phyloP scores from a whole-genome alignment of 1,140 invertebrate species.

The Conus betulinus region DNA sequence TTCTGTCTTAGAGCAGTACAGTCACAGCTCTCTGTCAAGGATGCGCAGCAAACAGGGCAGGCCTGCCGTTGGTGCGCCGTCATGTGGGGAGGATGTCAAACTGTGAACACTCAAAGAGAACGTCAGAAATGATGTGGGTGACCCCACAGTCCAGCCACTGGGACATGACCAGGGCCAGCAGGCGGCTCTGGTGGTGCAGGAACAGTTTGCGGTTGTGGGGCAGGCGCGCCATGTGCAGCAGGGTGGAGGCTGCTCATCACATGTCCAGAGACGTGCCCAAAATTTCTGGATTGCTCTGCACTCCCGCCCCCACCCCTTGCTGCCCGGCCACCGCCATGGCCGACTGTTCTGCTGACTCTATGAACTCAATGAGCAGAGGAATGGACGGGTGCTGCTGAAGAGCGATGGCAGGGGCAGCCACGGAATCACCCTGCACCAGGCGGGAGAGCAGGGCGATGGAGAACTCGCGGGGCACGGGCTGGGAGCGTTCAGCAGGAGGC shows the following conservation, averaged over 20 bases:
- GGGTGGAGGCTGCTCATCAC: conserved; percentile 92
- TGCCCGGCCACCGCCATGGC: conserved; percentile 96
- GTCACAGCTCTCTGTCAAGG: too few species aligned
- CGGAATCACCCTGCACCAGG: conserved; percentile 88
- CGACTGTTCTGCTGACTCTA: conserved; percentile 95
- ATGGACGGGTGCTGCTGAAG: conserved; percentile 90
- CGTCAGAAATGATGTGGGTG: conserved; percentile 91
- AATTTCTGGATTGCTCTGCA: conserved; percentile 97
- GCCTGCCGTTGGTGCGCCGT: neutral
- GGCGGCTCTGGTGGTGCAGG: conserved; percentile 92
- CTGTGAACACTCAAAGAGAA: conserved; percentile 85
- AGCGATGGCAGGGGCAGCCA: conserved; percentile 91
- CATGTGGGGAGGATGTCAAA: conserved; percentile 36
- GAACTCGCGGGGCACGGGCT: conserved; percentile 93
- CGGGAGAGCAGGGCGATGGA: conserved; percentile 86
- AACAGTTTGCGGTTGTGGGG: conserved; percentile 94
- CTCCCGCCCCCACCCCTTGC: conserved; percentile 87
- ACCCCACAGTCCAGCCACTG: conserved; percentile 98
- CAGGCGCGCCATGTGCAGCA: conserved; percentile 77
- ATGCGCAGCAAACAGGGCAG: neutral
- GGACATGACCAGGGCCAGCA: conserved; percentile 95
- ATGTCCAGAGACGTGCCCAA: conserved; percentile 99
- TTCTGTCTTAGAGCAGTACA: too few species aligned
- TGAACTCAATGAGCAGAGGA: conserved; percentile 94
- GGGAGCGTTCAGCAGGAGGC: conserved; percentile 84